These are phyloP conservation scores for Drosophila sp. DNA, from an alignment of 1,140 invertebrate species.

Conservation along the genomic window DNA sequence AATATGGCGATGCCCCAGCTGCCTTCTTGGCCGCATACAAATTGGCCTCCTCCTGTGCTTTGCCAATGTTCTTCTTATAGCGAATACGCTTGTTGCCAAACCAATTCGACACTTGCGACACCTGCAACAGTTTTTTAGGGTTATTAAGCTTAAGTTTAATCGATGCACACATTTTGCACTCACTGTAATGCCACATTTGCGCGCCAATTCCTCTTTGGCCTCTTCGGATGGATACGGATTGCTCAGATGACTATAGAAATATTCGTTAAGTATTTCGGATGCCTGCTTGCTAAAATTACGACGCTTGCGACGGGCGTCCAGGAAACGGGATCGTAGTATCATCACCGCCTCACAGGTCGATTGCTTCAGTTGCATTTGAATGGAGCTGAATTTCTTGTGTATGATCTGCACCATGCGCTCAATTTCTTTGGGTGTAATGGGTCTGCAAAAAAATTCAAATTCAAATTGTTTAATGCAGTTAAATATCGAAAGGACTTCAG, in stretches of 20 bases:
- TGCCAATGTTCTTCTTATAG: conserved; percentile 99
- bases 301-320: conserved; percentile 98
- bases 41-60: conserved; percentile 99
- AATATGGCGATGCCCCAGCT: conserved; percentile 97
- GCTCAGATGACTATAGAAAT: conserved; percentile 99
- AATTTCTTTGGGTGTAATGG: conserved; percentile 97
- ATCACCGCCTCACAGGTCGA: conserved; percentile 99
- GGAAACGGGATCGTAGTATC: conserved; percentile 96
- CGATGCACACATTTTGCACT: conserved; percentile 84
- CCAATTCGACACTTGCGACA: conserved; percentile 97
- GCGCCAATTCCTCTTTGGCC: conserved; percentile 99
- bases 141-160: too few relatives aligned
- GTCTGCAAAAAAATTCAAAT: conserved; percentile 86
- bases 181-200: conserved; percentile 99
- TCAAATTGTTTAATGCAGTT: neutral
- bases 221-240: conserved; percentile 99
- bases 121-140: conserved; percentile 44
- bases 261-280: conserved; percentile 99
- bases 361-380: conserved; percentile 99
- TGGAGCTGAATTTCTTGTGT: conserved; percentile 99
- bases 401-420: conserved; percentile 99
- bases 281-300: conserved; percentile 99
- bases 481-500: neutral
- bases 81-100: conserved; percentile 99
- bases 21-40: conserved; percentile 99